phyloP scores from a whole-genome alignment of 2,797 vertebrate species.

The Adelosebastes latens region DNA sequence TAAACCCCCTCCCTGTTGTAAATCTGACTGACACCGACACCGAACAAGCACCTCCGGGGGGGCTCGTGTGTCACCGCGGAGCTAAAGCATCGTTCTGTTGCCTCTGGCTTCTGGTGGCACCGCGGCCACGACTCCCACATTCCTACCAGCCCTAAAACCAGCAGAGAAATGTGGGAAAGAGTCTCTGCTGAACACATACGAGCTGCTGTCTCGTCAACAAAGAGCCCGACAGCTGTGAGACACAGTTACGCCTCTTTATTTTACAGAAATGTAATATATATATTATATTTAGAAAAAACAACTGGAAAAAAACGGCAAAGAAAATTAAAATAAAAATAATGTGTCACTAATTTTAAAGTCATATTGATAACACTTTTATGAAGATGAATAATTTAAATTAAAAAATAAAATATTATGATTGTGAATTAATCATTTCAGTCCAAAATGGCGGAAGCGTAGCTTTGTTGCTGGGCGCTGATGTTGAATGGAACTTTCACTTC shows the following conservation, averaged over 20 bases:
- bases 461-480: too few relatives aligned
- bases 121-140: slow-evolving; percentile 30
- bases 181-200: neutral
- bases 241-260: neutral
- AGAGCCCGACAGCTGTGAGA: neutral
- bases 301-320: too few relatives aligned
- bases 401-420: too few relatives aligned
- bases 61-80: slow-evolving; percentile 46
- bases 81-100: slow-evolving; percentile 5
- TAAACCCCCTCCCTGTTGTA: slow-evolving; percentile 27
- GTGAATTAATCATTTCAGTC: too few relatives aligned
- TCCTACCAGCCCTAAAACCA: slow-evolving; percentile 5
- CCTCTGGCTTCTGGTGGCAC: slow-evolving; percentile 30
- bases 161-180: slow-evolving; percentile 28
- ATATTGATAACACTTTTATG: neutral
- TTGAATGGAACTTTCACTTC: too few relatives aligned
- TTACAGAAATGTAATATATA: neutral
- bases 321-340: neutral
- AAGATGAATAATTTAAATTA: neutral
- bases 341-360: neutral
- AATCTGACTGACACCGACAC: slow-evolving; percentile 59
- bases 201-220: neutral
- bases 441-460: too few relatives aligned
- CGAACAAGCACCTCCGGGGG: slow-evolving; percentile 37
- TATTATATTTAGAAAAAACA: too few relatives aligned